Conservation (phyloP, 2,113 vertebrate genomes). For the Neodon shergylaensis region DNA sequence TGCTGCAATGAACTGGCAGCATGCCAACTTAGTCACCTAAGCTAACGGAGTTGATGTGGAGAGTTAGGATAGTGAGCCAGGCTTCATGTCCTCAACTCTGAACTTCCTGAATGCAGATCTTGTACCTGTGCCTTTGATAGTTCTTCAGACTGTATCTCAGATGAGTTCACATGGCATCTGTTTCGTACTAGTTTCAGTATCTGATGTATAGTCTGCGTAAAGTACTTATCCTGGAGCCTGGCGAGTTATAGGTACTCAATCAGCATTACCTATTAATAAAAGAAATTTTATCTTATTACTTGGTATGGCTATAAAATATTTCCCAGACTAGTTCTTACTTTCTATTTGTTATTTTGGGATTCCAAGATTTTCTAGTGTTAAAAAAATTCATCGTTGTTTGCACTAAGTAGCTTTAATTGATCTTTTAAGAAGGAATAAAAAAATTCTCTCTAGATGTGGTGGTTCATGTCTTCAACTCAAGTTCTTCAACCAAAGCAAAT, state of each 20-base stretch:
- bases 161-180: not conserved
- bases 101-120: not conserved
- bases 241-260: not conserved
- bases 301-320: not conserved
- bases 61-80: not conserved
- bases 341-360: not conserved
- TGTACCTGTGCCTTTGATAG: not conserved
- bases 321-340: not conserved
- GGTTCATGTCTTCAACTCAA: not conserved
- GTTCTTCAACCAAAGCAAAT: not conserved
- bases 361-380: not conserved
- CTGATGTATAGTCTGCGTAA: not conserved
- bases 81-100: not conserved
- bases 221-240: not conserved
- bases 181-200: not conserved
- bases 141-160: not conserved
- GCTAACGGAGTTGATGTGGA: too few species aligned
- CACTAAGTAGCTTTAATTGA: not conserved
- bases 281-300: not conserved
- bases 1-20: rapidly evolving
- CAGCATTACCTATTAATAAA: not conserved
- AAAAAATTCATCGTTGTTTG: not conserved
- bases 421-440: not conserved
- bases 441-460: not conserved
- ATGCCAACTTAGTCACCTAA: too few species aligned